Base-by-base conservation (phyloP, 1,140 invertebrate genomes). In the Pogonomyrmex barbatus region DNA sequence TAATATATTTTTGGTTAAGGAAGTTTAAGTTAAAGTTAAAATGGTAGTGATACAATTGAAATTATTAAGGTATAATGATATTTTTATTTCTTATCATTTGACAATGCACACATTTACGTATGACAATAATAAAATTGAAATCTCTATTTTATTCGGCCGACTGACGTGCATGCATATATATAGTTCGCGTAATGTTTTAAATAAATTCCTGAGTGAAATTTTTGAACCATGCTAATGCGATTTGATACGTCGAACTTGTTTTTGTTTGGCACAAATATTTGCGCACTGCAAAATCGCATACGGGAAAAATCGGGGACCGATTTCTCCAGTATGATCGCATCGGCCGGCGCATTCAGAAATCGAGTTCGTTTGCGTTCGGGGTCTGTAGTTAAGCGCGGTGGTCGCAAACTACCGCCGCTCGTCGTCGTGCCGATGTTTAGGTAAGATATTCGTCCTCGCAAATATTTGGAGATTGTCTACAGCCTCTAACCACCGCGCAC, bases 381-480 rank as follows among this genome's bases (percentile, higher is more conserved):
- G 12, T 73, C 68, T 47, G 79, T 60, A 75, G 71, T 70, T 73
- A 56, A 58, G 52, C 79, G 67, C 42, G 73, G 79, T 81, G 89
- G 73, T 87, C 78, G 82, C 89, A 90, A 90, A 92, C 88, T 93
- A 90, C 92, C 90, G 91, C 92, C 79, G 67, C 4, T 12, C 68
- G 67, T 83, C 67, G 93, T 92, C 92, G 92, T 93, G 93, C 89
- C 88, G 92, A 92, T 95, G 94, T 95, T 95, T 95, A 95, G 94
- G 92, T 93, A 95, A 95, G 94, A 95, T 95, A 95, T 95, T 95
- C 95, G 94, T 92, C 91, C 92, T 94, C 90, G 94, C 94, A 95
- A 95, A 95, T 95, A 95, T 95, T 95, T 95, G 94, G 93, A 94
- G 94, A 95, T 95, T 94, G 93, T 95, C 94, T 94, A 95, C 94